These are phyloP conservation scores for Euphydryas editha DNA, from an alignment of 2,888 invertebrate species.

Conservation along the genomic window DNA sequence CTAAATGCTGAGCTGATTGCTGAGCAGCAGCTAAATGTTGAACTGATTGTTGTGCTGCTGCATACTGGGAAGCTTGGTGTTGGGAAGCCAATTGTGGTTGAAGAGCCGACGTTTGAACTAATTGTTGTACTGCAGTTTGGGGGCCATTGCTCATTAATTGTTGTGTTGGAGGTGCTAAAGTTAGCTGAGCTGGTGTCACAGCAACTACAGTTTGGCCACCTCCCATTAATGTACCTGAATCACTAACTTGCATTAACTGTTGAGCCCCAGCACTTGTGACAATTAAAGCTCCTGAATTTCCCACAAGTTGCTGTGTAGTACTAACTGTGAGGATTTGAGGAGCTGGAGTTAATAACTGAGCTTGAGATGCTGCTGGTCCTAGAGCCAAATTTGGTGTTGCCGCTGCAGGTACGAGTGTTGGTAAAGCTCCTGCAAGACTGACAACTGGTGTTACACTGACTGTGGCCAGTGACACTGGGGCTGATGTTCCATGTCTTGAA, in stretches of 20 bases:
- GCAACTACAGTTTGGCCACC: constrained; percentile 79
- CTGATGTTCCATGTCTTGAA: constrained; percentile 75
- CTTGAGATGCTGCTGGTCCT: constrained; percentile 74
- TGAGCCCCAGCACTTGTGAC: constrained; percentile 80
- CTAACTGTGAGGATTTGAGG: constrained; percentile 78
- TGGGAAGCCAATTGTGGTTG: constrained; percentile 70
- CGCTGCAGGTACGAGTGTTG: constrained; percentile 71
- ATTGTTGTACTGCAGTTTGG: constrained; percentile 73
- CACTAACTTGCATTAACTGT: constrained; percentile 80
- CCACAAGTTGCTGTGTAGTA: constrained; percentile 77
- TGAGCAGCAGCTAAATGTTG: constrained; percentile 66
- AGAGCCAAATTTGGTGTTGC: constrained; percentile 70
- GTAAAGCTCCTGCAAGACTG: constrained; percentile 73
- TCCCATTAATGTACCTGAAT: constrained; percentile 77
- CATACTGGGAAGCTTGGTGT: constrained; percentile 71
- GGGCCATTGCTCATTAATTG: constrained; percentile 73
- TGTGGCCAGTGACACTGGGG: constrained; percentile 76
- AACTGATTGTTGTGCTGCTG: constrained; percentile 68
- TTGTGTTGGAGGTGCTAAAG: constrained; percentile 69
- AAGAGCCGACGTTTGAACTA: constrained; percentile 72
- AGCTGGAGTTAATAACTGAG: constrained; percentile 75
- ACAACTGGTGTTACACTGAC: constrained; percentile 79
- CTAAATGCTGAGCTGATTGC: constrained; percentile 60
- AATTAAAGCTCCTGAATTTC: constrained; percentile 76
- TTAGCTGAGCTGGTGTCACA: constrained; percentile 75